Evolutionary conservation across 2,797 vertebrate species (phyloP), one percentile per base, ranked within the genome.

Genomic region (Notoglanidium macrostoma): DNA sequence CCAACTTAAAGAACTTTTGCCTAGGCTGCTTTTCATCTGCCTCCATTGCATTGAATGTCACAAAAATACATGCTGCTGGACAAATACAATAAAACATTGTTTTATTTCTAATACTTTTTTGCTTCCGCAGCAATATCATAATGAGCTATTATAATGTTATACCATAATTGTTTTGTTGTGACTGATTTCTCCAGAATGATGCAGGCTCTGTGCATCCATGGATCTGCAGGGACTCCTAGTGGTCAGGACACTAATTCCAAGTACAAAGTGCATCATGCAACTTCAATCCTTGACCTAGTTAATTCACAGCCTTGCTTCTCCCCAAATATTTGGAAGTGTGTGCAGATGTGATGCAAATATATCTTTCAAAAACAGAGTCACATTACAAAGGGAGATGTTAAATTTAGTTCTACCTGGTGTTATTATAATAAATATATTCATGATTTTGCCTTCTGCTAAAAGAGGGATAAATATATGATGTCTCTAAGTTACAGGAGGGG

Each of bases 201-300:
- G 91, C 91, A 92, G 90, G 86, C 35, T 10, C 29, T 15, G 73
- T 70, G 83, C 70, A 90, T 88, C 54, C 67, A 84, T 93, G 90
- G 95, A 95, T 91, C 93, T 95, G 86, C 90, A 95, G 93, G 93
- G 94, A 92, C 95, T 94, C 94, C 95, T 94, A 86, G 92, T 95
- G 96, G 93, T 90, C 63, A 86, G 83, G 23, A 0, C 63, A 4
- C 70, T 93, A 90, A 94, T 87, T 90, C 91, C 46, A 51, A 61
- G 81, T 68, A 81, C 63, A 88, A 51, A 85, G 14, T 65, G 90
- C 49, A 19, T 82, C 83, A 68, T 46, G 87, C 85, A 86, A 91
- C 90, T 90, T 73, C 88, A 92, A 94, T 91, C 91, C 90, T 90
- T 94, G 94, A 95, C 95, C 94, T 93, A 94, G 88, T 93, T 95